Evolutionary conservation across 1,140 invertebrate genomes (phyloP).

Genomic region (Tetraneura akinire): DNA sequence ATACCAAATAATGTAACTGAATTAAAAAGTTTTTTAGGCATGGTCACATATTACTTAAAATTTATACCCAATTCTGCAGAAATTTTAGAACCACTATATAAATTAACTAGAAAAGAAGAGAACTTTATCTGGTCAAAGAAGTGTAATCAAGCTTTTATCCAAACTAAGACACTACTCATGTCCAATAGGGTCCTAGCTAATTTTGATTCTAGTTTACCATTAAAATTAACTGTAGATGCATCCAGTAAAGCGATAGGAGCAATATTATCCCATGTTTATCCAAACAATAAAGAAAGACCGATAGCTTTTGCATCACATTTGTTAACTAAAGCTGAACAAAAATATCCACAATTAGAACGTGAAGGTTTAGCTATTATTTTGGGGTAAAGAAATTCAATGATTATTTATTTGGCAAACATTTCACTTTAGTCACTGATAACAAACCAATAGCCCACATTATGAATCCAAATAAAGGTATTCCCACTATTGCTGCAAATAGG

Average conservation of each 20-base stretch:
- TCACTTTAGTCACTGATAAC: constrained; percentile 61
- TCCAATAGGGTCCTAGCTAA: constrained; percentile 54
- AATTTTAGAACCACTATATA: constrained; percentile 51
- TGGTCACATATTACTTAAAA: constrained; percentile 57
- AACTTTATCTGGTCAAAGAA: constrained; percentile 54
- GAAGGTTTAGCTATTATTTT: constrained; percentile 61
- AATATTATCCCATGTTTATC: constrained; percentile 59
- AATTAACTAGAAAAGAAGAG: constrained; percentile 51
- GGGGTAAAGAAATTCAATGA: constrained; percentile 60
- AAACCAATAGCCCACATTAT: constrained; percentile 53
- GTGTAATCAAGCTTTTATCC: constrained; percentile 58
- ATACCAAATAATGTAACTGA: constrained; percentile 57
- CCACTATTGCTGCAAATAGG: constrained; percentile 38
- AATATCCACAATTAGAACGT: constrained; percentile 61
- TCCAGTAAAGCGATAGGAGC: constrained; percentile 60
- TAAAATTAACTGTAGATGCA: constrained; percentile 62
- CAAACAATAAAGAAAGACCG: constrained; percentile 58
- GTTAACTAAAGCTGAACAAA: constrained; percentile 59
- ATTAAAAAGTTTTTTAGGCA: constrained; percentile 57
- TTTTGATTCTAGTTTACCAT: constrained; percentile 58
- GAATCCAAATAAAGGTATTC: constrained; percentile 56
- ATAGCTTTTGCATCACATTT: constrained; percentile 60
- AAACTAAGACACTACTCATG: constrained; percentile 57
- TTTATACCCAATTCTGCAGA: constrained; percentile 56
- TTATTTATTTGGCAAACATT: constrained; percentile 60